phyloP scores from a whole-genome alignment of 2,888 invertebrate species.

The Cantharis nigra region DNA sequence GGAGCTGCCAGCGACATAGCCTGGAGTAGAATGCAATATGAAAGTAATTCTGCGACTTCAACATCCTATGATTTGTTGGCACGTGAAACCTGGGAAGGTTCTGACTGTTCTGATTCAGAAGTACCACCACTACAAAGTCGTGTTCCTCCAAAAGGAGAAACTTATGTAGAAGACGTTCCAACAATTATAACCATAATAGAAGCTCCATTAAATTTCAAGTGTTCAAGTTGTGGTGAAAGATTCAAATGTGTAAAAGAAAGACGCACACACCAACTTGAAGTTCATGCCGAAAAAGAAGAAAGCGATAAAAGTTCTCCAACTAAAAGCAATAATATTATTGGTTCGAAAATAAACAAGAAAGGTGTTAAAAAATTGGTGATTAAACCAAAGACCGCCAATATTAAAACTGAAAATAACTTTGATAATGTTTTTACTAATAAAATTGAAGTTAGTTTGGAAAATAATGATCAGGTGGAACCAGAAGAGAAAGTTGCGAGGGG shows the following conservation, averaged over 20 bases:
- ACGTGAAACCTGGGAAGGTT: conserved; percentile 70
- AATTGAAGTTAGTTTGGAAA: neutral
- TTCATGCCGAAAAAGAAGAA: conserved; percentile 56
- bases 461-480: conserved; percentile 47
- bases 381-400: conserved; percentile 43
- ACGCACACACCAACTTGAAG: conserved; percentile 63
- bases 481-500: conserved; percentile 43
- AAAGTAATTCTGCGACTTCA: conserved; percentile 56
- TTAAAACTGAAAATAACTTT: conserved; percentile 50
- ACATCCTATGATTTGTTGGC: conserved; percentile 68
- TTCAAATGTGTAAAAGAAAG: conserved; percentile 67
- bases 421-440: conserved; percentile 53
- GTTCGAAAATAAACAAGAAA: conserved; percentile 45
- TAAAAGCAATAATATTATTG: conserved; percentile 49
- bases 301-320: conserved; percentile 30
- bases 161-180: conserved; percentile 41
- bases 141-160: conserved; percentile 47
- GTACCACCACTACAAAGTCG: conserved; percentile 51
- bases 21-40: conserved; percentile 75
- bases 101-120: conserved; percentile 68
- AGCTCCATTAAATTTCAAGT: conserved; percentile 59
- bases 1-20: conserved; percentile 77
- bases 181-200: conserved; percentile 51
- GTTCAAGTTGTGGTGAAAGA: conserved; percentile 62
- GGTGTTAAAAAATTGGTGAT: conserved; percentile 48